Base-by-base conservation (phyloP, 1,140 invertebrate species). In the Agraylea sexmaculata region DNA sequence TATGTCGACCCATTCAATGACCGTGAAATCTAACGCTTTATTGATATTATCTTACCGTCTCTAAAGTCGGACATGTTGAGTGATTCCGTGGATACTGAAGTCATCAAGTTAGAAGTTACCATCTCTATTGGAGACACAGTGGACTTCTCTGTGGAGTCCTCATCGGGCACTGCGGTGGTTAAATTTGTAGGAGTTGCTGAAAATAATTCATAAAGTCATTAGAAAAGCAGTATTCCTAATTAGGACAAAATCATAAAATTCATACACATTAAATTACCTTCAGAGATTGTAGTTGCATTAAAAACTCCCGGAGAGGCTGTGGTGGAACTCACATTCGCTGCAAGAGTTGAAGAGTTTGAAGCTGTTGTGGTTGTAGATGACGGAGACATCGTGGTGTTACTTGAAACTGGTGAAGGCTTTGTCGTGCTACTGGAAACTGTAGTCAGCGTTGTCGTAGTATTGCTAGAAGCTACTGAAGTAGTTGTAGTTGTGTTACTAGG, bases 31-130 rank as follows among this genome's bases (percentile, higher is more conserved):
- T n/a, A n/a, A n/a, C n/a, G n/a, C n/a, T n/a, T n/a, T n/a, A n/a
- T n/a, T n/a, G n/a, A n/a, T n/a, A n/a, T n/a, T n/a, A n/a, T 54
- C 52, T 64, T 52, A 81, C 78, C 75, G 52, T 80, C 70, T 53
- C 72, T 78, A 48, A 73, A 80, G 51, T 78, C 70, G 1, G 74
- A 69, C 70, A 78, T 79, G 52, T 79, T 79, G 28, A 73, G 49
- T 4, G 61, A 55, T 28, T 57, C 54, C 1, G 51, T 49, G n/a
- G 56, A 53, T 30, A 51, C 47, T 4, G 56, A 46, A 17, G 53
- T 39, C 19, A 55, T 52, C 6, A 49, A 47, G n/a, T 54, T 51
- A 6, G 58, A 50, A 18, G 48, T 50, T 17, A 50, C 42, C n/a
- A 16, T 36, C 35, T 50, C 48, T 23, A 50, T 50, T 18, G 49